A percentile compares a stretch with the other conserved stretches of the same genome.
phyloP scores from a whole-genome alignment of 2,888 invertebrate genomes.

The Ormyrus nitidulus region DNA sequence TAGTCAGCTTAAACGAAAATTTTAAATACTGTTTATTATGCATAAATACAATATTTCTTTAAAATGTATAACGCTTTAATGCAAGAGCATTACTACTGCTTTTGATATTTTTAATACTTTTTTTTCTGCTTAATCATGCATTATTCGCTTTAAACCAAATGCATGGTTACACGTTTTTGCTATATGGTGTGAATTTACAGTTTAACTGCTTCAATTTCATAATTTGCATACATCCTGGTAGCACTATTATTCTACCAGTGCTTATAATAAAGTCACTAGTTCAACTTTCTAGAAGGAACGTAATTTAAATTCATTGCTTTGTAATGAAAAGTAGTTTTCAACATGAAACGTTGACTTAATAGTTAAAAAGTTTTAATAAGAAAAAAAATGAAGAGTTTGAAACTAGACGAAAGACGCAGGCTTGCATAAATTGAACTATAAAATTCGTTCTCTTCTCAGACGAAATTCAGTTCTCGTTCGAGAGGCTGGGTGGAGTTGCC shows the following conservation, averaged over 20 bases:
- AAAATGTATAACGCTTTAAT: not conserved
- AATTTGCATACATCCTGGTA: conserved; percentile 28
- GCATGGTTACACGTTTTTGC: not conserved
- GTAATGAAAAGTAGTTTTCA: conserved; percentile 26
- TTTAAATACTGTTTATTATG: not conserved
- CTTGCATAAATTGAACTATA: conserved; percentile 13
- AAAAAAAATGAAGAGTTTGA: conserved; percentile 28
- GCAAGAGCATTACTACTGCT: not conserved
- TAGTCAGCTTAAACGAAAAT: too few species aligned
- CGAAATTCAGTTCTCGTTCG: conserved; percentile 88
- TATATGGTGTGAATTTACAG: not conserved
- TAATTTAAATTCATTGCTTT: conserved; percentile 39
- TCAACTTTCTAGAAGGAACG: conserved; percentile 12
- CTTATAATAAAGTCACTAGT: conserved; percentile 14
- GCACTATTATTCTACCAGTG: conserved; percentile 27
- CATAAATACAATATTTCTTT: not conserved
- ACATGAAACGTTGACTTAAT: too few species aligned
- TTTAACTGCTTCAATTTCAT: conserved; percentile 3
- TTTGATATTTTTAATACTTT: not conserved
- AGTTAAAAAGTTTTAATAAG: not conserved
- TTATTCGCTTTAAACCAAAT: not conserved
- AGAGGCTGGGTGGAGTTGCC: conserved; percentile 87
- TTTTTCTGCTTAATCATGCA: not conserved
- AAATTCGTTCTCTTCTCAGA: conserved; percentile 75
- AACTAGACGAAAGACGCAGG: conserved; percentile 19